These are phyloP conservation scores for Galemys pyrenaicus DNA, from an alignment of 2,113 vertebrate genomes.

Conservation along the genomic window DNA sequence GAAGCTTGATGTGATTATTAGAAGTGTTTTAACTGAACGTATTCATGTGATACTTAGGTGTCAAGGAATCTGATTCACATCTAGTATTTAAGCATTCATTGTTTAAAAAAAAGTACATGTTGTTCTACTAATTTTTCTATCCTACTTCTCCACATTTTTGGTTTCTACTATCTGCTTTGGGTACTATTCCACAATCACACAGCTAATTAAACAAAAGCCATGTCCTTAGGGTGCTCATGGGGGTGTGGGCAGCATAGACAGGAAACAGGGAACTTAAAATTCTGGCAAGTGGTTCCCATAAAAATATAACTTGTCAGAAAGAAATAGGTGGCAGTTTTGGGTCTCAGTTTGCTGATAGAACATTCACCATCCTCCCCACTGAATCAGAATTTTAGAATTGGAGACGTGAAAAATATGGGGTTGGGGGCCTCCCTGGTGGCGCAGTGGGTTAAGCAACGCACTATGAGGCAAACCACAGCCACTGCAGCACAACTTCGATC, in stretches of 20 bases:
- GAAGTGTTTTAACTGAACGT: constrained; percentile 15
- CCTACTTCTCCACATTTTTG: background rate
- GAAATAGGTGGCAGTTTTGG: background rate
- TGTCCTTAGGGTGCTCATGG: background rate
- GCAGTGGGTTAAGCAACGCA: too few species aligned
- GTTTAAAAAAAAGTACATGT: constrained; percentile 32
- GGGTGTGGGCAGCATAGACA: background rate
- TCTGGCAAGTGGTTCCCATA: background rate
- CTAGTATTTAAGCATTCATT: background rate
- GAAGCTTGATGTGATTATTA: background rate
- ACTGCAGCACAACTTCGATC: too few species aligned
- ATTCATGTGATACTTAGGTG: background rate
- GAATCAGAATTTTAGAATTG: background rate
- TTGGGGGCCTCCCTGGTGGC: too few species aligned
- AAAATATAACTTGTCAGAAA: background rate
- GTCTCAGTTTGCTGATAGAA: background rate
- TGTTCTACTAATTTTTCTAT: background rate
- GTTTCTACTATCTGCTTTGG: background rate
- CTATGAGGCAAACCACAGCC: too few species aligned
- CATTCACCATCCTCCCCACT: background rate
- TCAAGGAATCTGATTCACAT: background rate
- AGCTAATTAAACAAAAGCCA: background rate
- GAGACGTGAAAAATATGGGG: background rate
- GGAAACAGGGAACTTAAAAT: background rate
- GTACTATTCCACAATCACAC: background rate